These are phyloP conservation scores for Bothrops jararaca DNA, from an alignment of 2,113 vertebrate species.

Conservation along the genomic window DNA sequence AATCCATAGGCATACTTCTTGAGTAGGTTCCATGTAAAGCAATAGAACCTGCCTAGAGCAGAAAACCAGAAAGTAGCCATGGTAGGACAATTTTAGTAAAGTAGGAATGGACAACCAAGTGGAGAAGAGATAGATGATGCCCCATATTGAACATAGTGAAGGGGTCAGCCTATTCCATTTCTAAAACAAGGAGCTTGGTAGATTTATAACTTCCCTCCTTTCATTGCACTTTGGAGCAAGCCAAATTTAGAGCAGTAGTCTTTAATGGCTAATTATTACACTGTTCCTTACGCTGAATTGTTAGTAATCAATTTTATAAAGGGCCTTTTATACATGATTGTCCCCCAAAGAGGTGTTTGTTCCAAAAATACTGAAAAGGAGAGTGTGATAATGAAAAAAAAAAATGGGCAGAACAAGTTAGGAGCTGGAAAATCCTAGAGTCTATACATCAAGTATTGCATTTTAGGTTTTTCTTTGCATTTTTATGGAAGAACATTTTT, in stretches of 20 bases:
- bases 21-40: neutral
- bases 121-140: neutral
- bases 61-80: neutral
- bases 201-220: neutral
- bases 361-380: neutral
- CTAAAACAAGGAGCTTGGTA: neutral
- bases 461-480: constrained; percentile 67
- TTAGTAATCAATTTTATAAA: neutral
- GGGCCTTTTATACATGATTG: neutral
- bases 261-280: neutral
- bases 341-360: neutral
- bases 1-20: neutral
- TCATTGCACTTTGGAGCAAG: neutral
- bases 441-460: constrained; percentile 77
- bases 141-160: neutral
- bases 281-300: neutral
- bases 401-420: neutral
- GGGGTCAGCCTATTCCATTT: neutral
- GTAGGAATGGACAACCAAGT: neutral
- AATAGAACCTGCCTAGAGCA: neutral
- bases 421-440: neutral
- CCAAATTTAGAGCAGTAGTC: neutral
- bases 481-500: constrained; percentile 39
- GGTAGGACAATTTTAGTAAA: neutral
- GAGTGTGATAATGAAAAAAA: neutral